A percentile compares a stretch with the other conserved stretches of the same genome.
phyloP scores from a whole-genome alignment of 2,888 invertebrate species.

The Agonopterix alstromeriana region DNA sequence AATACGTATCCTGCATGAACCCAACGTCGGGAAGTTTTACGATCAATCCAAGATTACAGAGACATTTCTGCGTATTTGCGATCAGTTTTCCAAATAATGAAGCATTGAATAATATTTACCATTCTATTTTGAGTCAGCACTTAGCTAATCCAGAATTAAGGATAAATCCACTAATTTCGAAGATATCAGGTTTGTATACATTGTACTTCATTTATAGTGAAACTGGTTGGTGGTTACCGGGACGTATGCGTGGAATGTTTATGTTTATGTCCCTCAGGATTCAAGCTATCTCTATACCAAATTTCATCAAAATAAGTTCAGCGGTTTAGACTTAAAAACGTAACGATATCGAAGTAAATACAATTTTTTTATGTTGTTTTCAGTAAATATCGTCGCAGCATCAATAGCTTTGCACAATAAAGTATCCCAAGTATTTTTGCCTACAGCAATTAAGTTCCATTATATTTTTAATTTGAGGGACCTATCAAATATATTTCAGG shows the following conservation, averaged over 20 bases:
- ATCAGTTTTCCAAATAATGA: slow-evolving; percentile 89
- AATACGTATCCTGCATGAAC: slow-evolving; percentile 98
- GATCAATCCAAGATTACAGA: slow-evolving; percentile 94
- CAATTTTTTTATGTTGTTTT: slow-evolving; percentile 13
- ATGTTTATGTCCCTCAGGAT: too few relatives aligned
- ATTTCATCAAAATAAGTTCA: too few relatives aligned
- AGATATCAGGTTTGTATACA: slow-evolving; percentile 69
- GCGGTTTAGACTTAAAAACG: too few relatives aligned
- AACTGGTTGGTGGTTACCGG: neutral
- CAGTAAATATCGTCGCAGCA: slow-evolving; percentile 84
- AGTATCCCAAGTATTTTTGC: slow-evolving; percentile 91
- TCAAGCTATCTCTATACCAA: too few relatives aligned
- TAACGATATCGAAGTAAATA: too few relatives aligned
- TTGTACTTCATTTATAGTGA: neutral
- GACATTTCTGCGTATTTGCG: slow-evolving; percentile 93
- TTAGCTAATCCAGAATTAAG: slow-evolving; percentile 88
- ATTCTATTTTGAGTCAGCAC: slow-evolving; percentile 91
- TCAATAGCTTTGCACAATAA: slow-evolving; percentile 92
- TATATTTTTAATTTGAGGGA: slow-evolving; percentile 97
- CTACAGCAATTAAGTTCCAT: slow-evolving; percentile 97
- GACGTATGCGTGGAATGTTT: too few relatives aligned
- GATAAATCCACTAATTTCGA: slow-evolving; percentile 82
- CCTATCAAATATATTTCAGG: slow-evolving; percentile 96
- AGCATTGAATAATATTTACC: slow-evolving; percentile 91
- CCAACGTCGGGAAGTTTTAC: slow-evolving; percentile 98